A percentile compares a stretch with the other conserved stretches of the same genome.
Evolutionary conservation across 2,888 invertebrate species (phyloP).

Genomic region (Eupithecia insigniata): DNA sequence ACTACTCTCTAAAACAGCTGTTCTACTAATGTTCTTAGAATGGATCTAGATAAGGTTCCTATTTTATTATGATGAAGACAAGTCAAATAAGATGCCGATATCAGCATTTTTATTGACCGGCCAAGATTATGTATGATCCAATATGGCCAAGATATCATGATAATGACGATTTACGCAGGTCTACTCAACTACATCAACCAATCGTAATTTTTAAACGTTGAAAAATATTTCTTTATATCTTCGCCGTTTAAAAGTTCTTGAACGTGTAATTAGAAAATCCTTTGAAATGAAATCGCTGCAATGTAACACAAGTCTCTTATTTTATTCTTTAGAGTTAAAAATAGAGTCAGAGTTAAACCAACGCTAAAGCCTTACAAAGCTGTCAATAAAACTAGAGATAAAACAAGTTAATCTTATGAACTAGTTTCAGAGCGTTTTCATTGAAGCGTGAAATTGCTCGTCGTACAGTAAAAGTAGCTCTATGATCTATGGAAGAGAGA

Average conservation of each 20-base stretch:
- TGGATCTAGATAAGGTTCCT: no score
- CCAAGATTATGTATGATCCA: no score
- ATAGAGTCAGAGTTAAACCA: background rate
- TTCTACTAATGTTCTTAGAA: no score
- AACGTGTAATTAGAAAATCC: background rate
- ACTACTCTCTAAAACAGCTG: no score
- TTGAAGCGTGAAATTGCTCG: slow-evolving; percentile 25
- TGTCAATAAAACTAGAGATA: slow-evolving; percentile 6
- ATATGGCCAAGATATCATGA: no score
- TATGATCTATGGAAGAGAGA: background rate
- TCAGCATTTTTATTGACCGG: no score
- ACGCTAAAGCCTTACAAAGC: background rate
- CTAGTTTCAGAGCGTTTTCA: slow-evolving; percentile 1
- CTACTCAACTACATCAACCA: no score
- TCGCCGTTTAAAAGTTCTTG: background rate
- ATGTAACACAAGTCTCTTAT: background rate
- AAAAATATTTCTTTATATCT: background rate
- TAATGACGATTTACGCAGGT: no score
- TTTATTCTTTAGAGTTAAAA: background rate
- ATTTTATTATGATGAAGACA: no score
- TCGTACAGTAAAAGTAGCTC: background rate
- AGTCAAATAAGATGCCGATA: no score
- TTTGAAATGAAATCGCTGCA: background rate
- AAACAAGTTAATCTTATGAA: slow-evolving; percentile 11
- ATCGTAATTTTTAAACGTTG: background rate